Evolutionary conservation across 2,888 invertebrate species (phyloP).

Genomic region (Melinaea menophilus): DNA sequence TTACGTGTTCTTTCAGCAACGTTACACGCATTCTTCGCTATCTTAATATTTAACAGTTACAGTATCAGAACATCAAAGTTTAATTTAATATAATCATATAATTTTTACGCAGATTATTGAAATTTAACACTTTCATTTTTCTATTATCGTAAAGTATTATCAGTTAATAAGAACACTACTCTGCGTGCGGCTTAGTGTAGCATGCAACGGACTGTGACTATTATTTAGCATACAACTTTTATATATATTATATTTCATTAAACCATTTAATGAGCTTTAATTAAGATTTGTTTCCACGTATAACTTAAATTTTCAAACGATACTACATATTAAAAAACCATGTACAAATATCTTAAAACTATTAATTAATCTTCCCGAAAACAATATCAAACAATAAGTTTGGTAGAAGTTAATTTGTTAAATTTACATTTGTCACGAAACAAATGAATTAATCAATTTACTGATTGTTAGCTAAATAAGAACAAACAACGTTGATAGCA

Average conservation of each 20-base stretch:
- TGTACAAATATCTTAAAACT: neutral
- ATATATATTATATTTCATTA: no score
- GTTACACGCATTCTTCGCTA: no score
- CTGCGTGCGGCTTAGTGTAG: conserved; percentile 6
- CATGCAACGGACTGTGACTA: conserved; percentile 3
- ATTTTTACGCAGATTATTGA: no score
- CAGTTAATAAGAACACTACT: conserved; percentile 2
- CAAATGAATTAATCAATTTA: conserved; percentile 1
- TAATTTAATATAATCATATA: no score
- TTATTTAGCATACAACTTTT: neutral
- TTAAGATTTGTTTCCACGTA: no score
- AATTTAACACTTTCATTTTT: neutral
- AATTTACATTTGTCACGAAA: neutral
- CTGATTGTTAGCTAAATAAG: neutral
- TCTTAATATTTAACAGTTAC: no score
- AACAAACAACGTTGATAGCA: conserved; percentile 42
- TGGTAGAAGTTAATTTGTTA: conserved; percentile 1
- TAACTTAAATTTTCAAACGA: neutral
- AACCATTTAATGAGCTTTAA: no score
- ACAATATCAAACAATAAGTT: neutral
- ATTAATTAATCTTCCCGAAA: neutral
- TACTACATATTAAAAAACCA: neutral
- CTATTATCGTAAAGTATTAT: conserved; percentile 1
- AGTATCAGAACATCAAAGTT: no score
- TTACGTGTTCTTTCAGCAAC: no score